A percentile compares a stretch with the other conserved stretches of the same genome.
phyloP scores from a whole-genome alignment of 2,113 vertebrate genomes.

The Maccullochella peelii region DNA sequence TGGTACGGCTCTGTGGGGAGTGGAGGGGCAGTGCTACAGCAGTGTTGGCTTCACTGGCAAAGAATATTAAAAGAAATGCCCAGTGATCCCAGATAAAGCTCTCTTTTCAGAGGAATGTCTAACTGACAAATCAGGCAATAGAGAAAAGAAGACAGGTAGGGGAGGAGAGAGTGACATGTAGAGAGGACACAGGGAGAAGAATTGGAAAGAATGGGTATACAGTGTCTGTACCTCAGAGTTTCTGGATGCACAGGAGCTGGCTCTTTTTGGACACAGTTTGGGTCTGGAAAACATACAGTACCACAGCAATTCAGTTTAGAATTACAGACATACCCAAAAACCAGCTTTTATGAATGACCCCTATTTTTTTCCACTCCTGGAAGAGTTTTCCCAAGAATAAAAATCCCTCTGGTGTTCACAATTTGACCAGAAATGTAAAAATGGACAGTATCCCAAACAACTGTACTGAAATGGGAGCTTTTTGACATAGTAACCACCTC shows the following conservation, averaged over 20 bases:
- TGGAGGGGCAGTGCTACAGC: neutral
- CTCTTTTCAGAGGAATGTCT: slow-evolving; percentile 60
- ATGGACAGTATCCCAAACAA: slow-evolving; percentile 40
- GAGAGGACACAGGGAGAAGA: neutral
- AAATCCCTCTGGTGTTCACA: slow-evolving; percentile 46
- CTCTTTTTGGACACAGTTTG: slow-evolving; percentile 84
- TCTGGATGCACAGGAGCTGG: slow-evolving; percentile 77
- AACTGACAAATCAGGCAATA: slow-evolving; percentile 15
- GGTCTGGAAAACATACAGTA: slow-evolving; percentile 81
- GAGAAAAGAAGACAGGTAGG: neutral
- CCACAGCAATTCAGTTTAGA: slow-evolving; percentile 56
- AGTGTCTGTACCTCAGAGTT: slow-evolving; percentile 82
- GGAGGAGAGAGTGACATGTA: neutral
- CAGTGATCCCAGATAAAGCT: slow-evolving; percentile 52
- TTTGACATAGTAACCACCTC: slow-evolving; percentile 32
- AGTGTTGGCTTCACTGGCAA: slow-evolving; percentile 16
- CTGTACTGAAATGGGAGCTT: slow-evolving; percentile 27
- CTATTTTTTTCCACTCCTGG: slow-evolving; percentile 9
- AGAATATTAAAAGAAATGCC: slow-evolving; percentile 56
- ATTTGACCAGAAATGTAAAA: slow-evolving; percentile 52
- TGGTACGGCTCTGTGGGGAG: slow-evolving; percentile 8
- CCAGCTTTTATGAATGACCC: slow-evolving; percentile 33
- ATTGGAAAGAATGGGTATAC: neutral
- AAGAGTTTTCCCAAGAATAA: slow-evolving; percentile 25
- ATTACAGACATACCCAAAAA: slow-evolving; percentile 54